These are phyloP conservation scores for Adelphocoris suturalis DNA, from an alignment of 2,888 invertebrate species.

Conservation along the genomic window DNA sequence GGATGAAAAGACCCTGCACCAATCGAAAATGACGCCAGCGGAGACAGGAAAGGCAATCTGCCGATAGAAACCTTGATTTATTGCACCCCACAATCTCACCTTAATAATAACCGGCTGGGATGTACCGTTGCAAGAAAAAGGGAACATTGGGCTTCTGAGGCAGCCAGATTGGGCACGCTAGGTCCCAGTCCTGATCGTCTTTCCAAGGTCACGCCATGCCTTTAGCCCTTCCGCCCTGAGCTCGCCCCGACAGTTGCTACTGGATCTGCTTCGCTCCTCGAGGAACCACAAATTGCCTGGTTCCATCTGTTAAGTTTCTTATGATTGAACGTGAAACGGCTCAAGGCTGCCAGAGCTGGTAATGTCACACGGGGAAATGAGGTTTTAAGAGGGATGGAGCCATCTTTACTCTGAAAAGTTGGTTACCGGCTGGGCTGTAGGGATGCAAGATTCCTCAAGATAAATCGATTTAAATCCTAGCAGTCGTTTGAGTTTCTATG, in stretches of 20 bases:
- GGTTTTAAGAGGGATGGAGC: no score
- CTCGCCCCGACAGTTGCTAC: constrained; percentile 17
- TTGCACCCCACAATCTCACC: constrained; percentile 16
- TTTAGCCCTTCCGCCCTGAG: background rate
- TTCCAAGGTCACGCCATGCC: constrained; percentile 15
- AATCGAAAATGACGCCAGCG: background rate
- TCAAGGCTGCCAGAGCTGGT: background rate
- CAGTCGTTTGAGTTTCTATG: no score
- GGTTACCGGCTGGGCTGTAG: no score
- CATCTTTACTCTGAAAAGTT: no score
- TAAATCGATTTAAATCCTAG: no score
- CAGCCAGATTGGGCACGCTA: constrained; percentile 36
- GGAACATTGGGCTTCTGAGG: background rate
- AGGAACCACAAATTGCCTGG: constrained; percentile 16
- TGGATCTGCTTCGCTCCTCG: constrained; percentile 15
- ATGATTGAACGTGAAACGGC: background rate
- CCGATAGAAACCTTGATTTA: constrained; percentile 26
- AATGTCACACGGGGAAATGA: no score
- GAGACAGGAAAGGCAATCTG: constrained; percentile 4
- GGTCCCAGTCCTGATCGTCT: constrained; percentile 8
- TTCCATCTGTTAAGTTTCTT: constrained; percentile 17
- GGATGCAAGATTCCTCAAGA: no score
- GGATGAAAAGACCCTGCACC: no score
- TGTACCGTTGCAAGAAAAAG: constrained; percentile 1
- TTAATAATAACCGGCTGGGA: background rate